phyloP scores from a whole-genome alignment of 2,888 invertebrate species.

The Aquatica leii region DNA sequence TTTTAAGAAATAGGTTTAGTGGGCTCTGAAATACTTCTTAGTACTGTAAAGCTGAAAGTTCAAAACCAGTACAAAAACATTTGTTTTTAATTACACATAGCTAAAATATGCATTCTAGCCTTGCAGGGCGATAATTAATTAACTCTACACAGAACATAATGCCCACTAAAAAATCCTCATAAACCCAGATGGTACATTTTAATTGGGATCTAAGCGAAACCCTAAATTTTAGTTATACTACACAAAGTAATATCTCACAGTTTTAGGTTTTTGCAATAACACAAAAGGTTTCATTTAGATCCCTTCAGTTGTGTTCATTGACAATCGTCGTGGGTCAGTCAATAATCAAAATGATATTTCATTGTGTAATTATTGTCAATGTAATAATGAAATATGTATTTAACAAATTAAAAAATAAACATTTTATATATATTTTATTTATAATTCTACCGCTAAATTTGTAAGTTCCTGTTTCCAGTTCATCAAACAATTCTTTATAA shows the following conservation, averaged over 20 bases:
- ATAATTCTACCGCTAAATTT: conserved; percentile 72
- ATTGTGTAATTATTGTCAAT: conserved; percentile 16
- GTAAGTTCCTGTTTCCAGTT: conserved; percentile 76
- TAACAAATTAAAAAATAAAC: conserved; percentile 10
- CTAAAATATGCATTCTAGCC: no score
- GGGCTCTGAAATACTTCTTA: no score
- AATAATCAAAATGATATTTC: conserved; percentile 17
- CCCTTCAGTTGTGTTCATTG: conserved; percentile 24
- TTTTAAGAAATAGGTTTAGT: no score
- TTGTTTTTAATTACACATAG: no score
- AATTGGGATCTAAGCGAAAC: conserved; percentile 8
- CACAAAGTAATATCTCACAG: not conserved
- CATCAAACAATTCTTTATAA: conserved; percentile 86
- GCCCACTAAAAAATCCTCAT: not conserved
- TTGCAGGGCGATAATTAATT: no score
- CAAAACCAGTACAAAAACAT: no score
- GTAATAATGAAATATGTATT: not conserved
- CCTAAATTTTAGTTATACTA: no score
- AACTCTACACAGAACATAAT: no score
- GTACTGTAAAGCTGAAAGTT: no score
- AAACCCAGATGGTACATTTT: conserved; percentile 5
- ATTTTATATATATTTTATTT: conserved; percentile 45
- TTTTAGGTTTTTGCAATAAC: not conserved
- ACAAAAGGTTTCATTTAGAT: not conserved
- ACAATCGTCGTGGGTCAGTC: conserved; percentile 24